phyloP scores from a whole-genome alignment of 23 tunicate species.

The Diplosoma virens region DNA sequence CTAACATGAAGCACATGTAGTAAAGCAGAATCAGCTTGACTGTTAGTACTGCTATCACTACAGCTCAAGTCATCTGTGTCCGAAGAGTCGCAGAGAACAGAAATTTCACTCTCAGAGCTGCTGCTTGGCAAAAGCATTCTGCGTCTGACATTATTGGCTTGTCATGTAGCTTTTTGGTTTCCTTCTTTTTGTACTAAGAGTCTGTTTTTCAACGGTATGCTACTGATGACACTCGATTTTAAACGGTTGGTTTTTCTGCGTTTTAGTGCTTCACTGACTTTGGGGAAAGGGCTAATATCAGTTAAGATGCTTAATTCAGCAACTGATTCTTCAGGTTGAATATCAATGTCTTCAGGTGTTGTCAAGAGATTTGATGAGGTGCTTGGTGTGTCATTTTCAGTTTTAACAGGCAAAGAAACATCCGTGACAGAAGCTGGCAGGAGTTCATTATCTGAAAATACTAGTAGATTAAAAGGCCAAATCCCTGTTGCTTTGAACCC shows the following conservation, averaged over 20 bases:
- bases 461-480: no score
- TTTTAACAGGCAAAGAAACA: neutral
- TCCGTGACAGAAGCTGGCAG: slow-evolving; percentile 3
- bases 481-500: no score
- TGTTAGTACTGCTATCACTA: neutral
- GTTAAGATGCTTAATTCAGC: neutral
- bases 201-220: no score
- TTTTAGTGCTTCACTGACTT: neutral
- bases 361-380: no score
- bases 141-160: neutral
- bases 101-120: no score
- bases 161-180: neutral
- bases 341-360: neutral
- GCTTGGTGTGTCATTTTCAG: neutral
- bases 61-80: no score
- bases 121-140: neutral
- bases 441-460: no score
- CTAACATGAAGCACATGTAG: neutral
- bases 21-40: neutral
- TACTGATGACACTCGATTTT: no score
- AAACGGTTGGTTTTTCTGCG: no score
- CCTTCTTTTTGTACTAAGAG: neutral
- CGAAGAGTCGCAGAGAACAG: no score
- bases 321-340: neutral
- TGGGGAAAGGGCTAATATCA: neutral